phyloP scores from a whole-genome alignment of 2,888 invertebrate genomes.

The Drosophila histrio region DNA sequence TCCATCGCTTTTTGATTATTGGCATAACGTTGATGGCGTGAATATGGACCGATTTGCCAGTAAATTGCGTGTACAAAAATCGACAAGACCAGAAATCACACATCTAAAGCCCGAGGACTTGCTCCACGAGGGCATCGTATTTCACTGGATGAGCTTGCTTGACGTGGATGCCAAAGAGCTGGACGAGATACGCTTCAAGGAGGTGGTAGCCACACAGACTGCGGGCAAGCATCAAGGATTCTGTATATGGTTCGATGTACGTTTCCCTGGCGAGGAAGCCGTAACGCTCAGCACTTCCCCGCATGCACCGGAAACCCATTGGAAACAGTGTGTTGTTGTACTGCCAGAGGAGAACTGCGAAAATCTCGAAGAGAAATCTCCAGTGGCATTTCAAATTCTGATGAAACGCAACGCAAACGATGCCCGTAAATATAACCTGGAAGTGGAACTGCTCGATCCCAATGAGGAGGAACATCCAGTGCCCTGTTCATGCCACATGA shows the following conservation, averaged over 20 bases:
- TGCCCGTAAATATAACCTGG: conserved; percentile 87
- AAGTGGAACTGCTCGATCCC: conserved; percentile 89
- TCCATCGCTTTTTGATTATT: conserved; percentile 89
- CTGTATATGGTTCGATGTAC: conserved; percentile 92
- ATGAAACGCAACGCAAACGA: conserved; percentile 84
- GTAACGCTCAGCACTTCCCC: conserved; percentile 93
- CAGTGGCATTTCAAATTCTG: conserved; percentile 88
- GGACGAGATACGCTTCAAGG: conserved; percentile 86
- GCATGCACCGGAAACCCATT: conserved; percentile 90
- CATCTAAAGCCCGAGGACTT: conserved; percentile 86
- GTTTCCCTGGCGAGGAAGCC: conserved; percentile 88
- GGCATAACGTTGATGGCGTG: conserved; percentile 92
- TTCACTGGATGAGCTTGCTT: conserved; percentile 89
- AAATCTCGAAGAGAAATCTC: conserved; percentile 85
- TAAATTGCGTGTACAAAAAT: conserved; percentile 87
- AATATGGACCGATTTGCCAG: conserved; percentile 89
- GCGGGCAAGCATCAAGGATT: conserved; percentile 89
- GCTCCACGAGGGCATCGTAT: conserved; percentile 87
- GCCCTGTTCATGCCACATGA: conserved; percentile 91
- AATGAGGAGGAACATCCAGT: conserved; percentile 89
- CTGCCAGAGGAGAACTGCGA: conserved; percentile 88
- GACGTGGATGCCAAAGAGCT: conserved; percentile 87
- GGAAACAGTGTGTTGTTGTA: conserved; percentile 96
- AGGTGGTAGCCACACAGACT: conserved; percentile 85
- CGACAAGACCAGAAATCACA: conserved; percentile 88